Percentiles rank a stretch among this genome's conserved stretches.
Evolutionary conservation across 2,113 vertebrate genomes (phyloP).

Genomic region (Cochlearius cochlearius): DNA sequence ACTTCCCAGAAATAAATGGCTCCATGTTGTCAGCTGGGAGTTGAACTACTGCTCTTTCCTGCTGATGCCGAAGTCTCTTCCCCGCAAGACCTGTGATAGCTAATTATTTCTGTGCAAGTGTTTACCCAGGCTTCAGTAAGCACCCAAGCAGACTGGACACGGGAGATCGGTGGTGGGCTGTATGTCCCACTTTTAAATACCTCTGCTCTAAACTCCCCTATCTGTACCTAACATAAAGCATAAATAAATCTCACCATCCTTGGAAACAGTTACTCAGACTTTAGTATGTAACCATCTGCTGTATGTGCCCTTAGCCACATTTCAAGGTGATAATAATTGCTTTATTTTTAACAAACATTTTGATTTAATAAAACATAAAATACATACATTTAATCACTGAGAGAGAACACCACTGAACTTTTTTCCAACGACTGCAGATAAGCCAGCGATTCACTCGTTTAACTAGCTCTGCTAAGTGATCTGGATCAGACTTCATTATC

Average conservation of each 20-base stretch:
- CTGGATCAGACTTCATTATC: constrained; percentile 98
- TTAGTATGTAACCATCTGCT: not conserved
- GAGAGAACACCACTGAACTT: constrained; percentile 93
- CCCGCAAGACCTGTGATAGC: not conserved
- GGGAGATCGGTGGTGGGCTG: rapidly evolving
- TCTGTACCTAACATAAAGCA: not conserved
- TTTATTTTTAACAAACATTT: not conserved
- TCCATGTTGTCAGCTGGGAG: not conserved
- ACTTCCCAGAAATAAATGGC: not conserved
- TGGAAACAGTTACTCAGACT: not conserved
- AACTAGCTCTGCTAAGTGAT: constrained; percentile 93
- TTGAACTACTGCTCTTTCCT: not conserved
- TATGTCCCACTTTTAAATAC: not conserved
- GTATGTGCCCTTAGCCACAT: not conserved
- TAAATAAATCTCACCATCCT: not conserved
- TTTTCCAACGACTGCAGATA: constrained; percentile 97
- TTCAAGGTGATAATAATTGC: not conserved
- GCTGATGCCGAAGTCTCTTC: not conserved
- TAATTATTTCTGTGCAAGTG: not conserved
- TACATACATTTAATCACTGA: constrained; percentile 94
- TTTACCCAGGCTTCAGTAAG: not conserved
- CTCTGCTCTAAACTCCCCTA: not conserved
- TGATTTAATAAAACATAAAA: not conserved
- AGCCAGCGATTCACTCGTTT: constrained; percentile 95
- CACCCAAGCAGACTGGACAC: not conserved